These are phyloP conservation scores for Latrodectus hesperus DNA, from an alignment of 2,888 invertebrate genomes.

Conservation along the genomic window DNA sequence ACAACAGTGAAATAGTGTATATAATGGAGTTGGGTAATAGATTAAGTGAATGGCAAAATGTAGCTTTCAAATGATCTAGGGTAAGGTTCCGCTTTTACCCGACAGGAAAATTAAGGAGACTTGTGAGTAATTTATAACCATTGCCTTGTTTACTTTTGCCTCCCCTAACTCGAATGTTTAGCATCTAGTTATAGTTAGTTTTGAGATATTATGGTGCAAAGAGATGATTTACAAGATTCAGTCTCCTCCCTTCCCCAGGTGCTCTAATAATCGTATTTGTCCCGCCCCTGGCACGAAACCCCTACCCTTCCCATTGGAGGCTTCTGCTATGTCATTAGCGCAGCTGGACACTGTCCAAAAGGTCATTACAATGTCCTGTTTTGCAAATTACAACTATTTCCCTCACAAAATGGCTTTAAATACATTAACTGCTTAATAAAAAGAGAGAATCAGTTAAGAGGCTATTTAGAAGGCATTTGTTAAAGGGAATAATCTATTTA, in stretches of 20 bases:
- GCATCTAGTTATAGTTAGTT: slow-evolving; percentile 65
- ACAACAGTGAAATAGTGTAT: slow-evolving; percentile 43
- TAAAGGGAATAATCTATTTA: not conserved
- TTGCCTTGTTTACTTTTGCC: slow-evolving; percentile 61
- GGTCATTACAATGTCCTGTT: slow-evolving; percentile 63
- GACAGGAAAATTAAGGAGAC: slow-evolving; percentile 60
- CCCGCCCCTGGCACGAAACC: slow-evolving; percentile 49
- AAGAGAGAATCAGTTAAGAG: slow-evolving; percentile 9
- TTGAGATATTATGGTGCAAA: slow-evolving; percentile 62
- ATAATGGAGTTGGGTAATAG: slow-evolving; percentile 37
- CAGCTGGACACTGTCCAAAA: slow-evolving; percentile 56
- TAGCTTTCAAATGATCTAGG: slow-evolving; percentile 52
- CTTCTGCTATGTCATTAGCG: slow-evolving; percentile 61
- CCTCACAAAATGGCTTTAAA: slow-evolving; percentile 38
- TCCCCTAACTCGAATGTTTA: slow-evolving; percentile 54
- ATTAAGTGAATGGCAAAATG: slow-evolving; percentile 58
- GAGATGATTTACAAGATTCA: slow-evolving; percentile 68
- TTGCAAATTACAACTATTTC: slow-evolving; percentile 63
- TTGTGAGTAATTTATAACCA: slow-evolving; percentile 48
- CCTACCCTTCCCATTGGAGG: slow-evolving; percentile 60
- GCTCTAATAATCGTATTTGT: slow-evolving; percentile 63
- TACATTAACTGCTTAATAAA: slow-evolving; percentile 34
- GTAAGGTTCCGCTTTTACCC: slow-evolving; percentile 24
- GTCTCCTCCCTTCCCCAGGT: slow-evolving; percentile 65
- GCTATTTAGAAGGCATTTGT: not conserved